A percentile compares a stretch with the other conserved stretches of the same genome.
These are phyloP conservation scores for Microplitis manilae DNA, from an alignment of 2,888 invertebrate genomes.

Conservation along the genomic window DNA sequence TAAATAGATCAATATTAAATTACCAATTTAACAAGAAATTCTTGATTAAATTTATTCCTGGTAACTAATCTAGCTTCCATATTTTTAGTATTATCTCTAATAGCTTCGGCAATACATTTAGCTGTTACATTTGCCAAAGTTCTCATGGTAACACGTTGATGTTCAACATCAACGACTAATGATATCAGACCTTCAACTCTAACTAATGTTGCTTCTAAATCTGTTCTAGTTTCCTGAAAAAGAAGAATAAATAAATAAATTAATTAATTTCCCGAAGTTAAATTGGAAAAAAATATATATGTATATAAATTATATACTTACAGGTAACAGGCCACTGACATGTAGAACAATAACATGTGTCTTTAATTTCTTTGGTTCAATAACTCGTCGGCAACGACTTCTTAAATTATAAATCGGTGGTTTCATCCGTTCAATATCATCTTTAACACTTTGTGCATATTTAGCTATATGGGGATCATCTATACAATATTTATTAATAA, in stretches of 20 bases:
- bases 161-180: conserved; percentile 70
- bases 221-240: conserved; percentile 66
- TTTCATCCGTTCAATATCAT: conserved; percentile 69
- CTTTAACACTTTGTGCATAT: conserved; percentile 64
- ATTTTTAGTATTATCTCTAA: conserved; percentile 65
- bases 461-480: conserved; percentile 64
- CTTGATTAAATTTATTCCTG: conserved; percentile 70
- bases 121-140: conserved; percentile 68
- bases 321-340: conserved; percentile 67
- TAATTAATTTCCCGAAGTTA: background rate
- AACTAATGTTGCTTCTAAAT: conserved; percentile 68
- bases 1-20: conserved; percentile 31
- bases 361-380: conserved; percentile 68
- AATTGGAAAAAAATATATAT: background rate
- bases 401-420: conserved; percentile 69
- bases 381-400: conserved; percentile 68
- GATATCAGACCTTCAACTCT: conserved; percentile 70
- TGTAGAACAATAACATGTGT: conserved; percentile 68
- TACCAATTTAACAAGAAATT: conserved; percentile 69
- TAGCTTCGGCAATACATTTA: conserved; percentile 69
- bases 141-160: conserved; percentile 71
- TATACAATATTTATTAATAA: conserved; percentile 63
- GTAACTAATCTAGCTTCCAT: conserved; percentile 70
- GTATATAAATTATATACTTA: conserved; percentile 48
- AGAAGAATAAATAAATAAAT: background rate